phyloP scores from a whole-genome alignment of 30 jellyfish, hydroid and myxozoan species.

The Morbakka virulenta region DNA sequence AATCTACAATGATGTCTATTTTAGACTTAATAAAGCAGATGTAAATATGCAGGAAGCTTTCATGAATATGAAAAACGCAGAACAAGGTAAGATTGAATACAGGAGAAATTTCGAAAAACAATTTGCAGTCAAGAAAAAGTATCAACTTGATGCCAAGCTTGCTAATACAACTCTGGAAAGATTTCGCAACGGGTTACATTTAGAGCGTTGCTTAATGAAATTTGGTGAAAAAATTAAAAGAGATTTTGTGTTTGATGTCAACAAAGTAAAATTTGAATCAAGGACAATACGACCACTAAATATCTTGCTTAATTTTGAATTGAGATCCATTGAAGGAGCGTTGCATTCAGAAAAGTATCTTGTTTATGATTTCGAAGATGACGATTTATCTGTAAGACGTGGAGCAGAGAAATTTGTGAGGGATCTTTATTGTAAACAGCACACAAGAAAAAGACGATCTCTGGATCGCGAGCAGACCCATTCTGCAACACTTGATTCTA shows the following conservation, averaged over 20 bases:
- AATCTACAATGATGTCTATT: conserved; percentile 22
- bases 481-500: too few species aligned
- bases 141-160: conserved; percentile 15
- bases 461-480: background rate
- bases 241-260: background rate
- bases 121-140: conserved; percentile 11
- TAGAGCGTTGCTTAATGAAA: conserved; percentile 37
- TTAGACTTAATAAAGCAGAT: conserved; percentile 23
- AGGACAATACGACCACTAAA: too few species aligned
- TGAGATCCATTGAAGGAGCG: too few species aligned
- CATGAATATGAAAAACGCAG: conserved; percentile 3
- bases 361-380: conserved; percentile 34
- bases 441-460: conserved; percentile 43
- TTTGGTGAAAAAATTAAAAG: background rate
- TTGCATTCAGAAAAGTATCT: too few species aligned
- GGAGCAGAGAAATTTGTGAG: conserved; percentile 33
- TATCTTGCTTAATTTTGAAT: too few species aligned
- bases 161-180: conserved; percentile 22
- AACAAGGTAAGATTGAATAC: conserved; percentile 16
- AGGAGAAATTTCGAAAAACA: conserved; percentile 29
- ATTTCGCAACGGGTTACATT: conserved; percentile 17
- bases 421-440: conserved; percentile 14
- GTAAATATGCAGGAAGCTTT: background rate
- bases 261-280: conserved; percentile 20
- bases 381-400: conserved; percentile 11